Percentiles rank a stretch among this genome's conserved stretches.
Evolutionary conservation across 2,113 vertebrate genomes (phyloP).

Genomic region (Helogale parvula): DNA sequence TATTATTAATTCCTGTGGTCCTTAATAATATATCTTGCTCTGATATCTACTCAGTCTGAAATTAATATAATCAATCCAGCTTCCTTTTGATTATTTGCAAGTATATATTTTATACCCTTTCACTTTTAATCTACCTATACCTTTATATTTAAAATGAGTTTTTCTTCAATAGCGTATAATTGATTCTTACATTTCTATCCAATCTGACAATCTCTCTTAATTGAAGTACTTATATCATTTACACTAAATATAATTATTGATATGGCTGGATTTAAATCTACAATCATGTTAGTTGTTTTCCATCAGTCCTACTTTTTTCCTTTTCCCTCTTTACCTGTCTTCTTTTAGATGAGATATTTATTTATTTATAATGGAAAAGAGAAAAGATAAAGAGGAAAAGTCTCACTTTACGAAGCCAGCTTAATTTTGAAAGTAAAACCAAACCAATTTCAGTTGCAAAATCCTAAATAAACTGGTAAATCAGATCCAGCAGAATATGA

Average conservation of each 20-base stretch:
- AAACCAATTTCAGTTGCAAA: constrained; percentile 6
- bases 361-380: constrained; percentile 5
- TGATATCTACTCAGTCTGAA: not conserved
- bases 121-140: not conserved
- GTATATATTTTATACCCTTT: not conserved
- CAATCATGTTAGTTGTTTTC: not conserved
- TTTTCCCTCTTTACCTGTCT: not conserved
- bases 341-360: not conserved
- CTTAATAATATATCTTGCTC: not conserved
- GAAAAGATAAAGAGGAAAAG: not conserved
- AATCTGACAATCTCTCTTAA: not conserved
- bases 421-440: constrained; percentile 35
- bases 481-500: not conserved
- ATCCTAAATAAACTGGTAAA: not conserved
- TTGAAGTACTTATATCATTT: not conserved
- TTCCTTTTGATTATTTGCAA: not conserved
- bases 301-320: not conserved
- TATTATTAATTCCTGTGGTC: not conserved
- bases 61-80: not conserved
- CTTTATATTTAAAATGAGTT: constrained; percentile 28
- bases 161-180: not conserved
- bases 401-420: not conserved
- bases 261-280: not conserved
- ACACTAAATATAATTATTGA: not conserved
- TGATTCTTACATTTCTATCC: not conserved